Evolutionary conservation across 2,797 vertebrate species (phyloP), one percentile per base, ranked within the genome.

Genomic region (Acanthis flammea): DNA sequence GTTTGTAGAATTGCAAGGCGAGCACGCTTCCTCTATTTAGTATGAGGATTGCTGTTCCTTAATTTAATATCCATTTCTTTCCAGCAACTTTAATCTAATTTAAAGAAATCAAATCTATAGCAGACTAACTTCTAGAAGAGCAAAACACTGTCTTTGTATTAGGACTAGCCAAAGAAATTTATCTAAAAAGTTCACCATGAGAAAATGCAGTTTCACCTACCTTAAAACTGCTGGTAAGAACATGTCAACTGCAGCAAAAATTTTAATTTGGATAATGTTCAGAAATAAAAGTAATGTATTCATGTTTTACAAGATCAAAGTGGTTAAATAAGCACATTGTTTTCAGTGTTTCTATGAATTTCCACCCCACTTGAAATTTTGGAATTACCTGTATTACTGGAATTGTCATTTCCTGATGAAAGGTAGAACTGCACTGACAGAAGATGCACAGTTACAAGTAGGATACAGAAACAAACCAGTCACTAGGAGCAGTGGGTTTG

Each of bases 61-160:
- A 74, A 92, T 90, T 76, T 55, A 90, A 76, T 51, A 85, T 37
- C 85, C 57, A 86, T 72, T 88, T 65, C n/a, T 86, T 91, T 90
- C 75, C 68, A 92, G 66, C 25, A 71, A 81, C 19, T 75, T 86
- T 65, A 90, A 79, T 91, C 71, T 57, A 65, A 94, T 86, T 91
- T 94, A 65, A 91, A 86, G 41, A 92, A 90, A 91, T 76, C 37
- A 48, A 55, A 95, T 75, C 44, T 73, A 75, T 12, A 81, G 50
- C 31, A 72, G 37, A 51, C 21, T 33, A 62, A 80, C 21, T 44
- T 68, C 55, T 58, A 31, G 53, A 18, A 88, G 23, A 84, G 15
- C 15, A 73, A 72, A 92, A 86, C 33, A 30, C 1, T 68, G 28
- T 12, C 33, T 83, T 44, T 73, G 11, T 54, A 57, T 35, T 45